Conservation (phyloP, 2,113 vertebrate species). For the Potamarius usumacintae region DNA sequence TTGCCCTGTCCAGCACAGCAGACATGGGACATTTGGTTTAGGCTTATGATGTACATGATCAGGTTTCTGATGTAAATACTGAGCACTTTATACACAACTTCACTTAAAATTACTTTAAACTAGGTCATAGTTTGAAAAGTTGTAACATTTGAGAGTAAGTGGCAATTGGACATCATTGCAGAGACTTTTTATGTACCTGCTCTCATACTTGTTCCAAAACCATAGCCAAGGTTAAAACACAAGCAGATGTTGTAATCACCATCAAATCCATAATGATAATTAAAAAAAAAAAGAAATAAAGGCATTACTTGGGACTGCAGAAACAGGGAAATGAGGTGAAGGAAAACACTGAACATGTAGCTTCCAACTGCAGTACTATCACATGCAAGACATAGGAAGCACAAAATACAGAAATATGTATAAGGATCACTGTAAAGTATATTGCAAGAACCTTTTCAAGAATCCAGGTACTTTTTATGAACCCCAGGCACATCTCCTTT, state of each 20-base stretch:
- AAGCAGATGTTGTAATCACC: constrained; percentile 5
- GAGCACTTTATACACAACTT: not conserved
- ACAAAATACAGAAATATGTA: not conserved
- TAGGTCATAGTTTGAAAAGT: not conserved
- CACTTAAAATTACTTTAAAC: not conserved
- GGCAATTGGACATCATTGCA: not conserved
- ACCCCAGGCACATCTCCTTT: not conserved
- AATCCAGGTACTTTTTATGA: not conserved
- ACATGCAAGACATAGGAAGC: not conserved
- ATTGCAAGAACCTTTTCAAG: not conserved
- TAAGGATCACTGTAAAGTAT: not conserved
- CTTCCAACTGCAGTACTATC: not conserved
- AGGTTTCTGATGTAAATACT: not conserved
- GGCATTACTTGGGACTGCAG: not conserved
- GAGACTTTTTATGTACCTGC: not conserved
- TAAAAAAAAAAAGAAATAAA: not conserved
- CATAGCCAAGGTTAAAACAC: constrained; percentile 1
- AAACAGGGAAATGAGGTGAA: not conserved
- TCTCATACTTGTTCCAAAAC: constrained; percentile 1
- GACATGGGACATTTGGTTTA: constrained; percentile 5
- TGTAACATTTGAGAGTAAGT: not conserved
- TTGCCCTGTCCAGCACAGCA: not conserved
- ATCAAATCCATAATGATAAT: not conserved
- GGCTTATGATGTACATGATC: not conserved
- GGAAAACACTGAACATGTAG: not conserved